Evolutionary conservation across 2,888 invertebrate genomes (phyloP).

Genomic region (Hypolimnas misippus): DNA sequence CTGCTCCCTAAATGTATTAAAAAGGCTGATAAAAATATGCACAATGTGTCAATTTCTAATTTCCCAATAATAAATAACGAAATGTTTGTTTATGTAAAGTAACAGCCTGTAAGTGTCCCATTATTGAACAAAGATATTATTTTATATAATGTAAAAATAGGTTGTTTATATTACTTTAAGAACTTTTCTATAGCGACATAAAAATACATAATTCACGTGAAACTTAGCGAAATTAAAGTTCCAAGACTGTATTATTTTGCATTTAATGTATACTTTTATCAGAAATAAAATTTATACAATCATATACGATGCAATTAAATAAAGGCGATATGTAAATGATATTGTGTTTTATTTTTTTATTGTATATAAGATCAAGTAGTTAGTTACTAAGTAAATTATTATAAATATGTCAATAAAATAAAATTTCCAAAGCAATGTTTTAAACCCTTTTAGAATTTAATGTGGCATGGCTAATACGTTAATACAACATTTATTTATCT

Average conservation of each 20-base stretch:
- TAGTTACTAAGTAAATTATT: too few relatives aligned
- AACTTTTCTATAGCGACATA: neutral
- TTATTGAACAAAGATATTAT: neutral
- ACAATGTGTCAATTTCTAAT: neutral
- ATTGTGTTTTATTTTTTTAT: slow-evolving; percentile 8
- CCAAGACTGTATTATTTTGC: slow-evolving; percentile 44
- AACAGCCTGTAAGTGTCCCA: neutral
- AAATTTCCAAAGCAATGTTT: too few relatives aligned
- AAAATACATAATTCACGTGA: neutral
- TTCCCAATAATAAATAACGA: neutral
- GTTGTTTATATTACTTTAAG: neutral
- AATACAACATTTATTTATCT: too few relatives aligned
- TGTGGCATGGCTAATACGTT: too few relatives aligned
- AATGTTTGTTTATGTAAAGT: neutral
- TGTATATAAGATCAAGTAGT: too few relatives aligned
- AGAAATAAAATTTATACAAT: slow-evolving; percentile 14
- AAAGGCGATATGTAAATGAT: slow-evolving; percentile 11
- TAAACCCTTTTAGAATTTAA: too few relatives aligned
- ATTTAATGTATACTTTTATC: slow-evolving; percentile 39
- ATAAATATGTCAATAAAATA: too few relatives aligned
- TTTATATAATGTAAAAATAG: neutral
- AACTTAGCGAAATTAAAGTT: slow-evolving; percentile 11
- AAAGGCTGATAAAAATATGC: slow-evolving; percentile 2
- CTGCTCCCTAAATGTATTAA: slow-evolving; percentile 3
- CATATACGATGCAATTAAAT: slow-evolving; percentile 15